These are phyloP conservation scores for Sylvia atricapilla DNA, from an alignment of 2,113 vertebrate genomes.

Conservation along the genomic window DNA sequence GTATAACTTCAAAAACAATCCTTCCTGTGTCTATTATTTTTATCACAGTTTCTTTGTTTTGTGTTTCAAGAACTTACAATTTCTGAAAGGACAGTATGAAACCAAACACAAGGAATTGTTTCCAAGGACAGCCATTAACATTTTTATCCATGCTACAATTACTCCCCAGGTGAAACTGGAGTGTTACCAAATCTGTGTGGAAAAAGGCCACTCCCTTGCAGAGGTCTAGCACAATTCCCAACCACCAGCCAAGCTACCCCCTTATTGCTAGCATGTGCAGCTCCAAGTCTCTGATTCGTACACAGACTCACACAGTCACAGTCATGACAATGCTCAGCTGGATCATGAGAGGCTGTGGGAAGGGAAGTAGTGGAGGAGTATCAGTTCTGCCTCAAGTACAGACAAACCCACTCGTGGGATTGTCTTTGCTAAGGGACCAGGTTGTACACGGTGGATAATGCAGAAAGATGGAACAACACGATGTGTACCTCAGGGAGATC, in stretches of 20 bases:
- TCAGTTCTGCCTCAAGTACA: neutral
- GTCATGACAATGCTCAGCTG: neutral
- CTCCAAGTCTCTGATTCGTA: neutral
- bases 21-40: neutral
- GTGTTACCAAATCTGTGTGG: neutral
- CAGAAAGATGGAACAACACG: too few relatives aligned
- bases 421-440: too few relatives aligned
- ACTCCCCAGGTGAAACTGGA: neutral
- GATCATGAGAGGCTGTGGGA: neutral
- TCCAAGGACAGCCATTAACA: conserved; percentile 2
- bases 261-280: neutral
- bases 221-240: neutral
- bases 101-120: neutral
- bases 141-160: neutral
- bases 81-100: neutral
- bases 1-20: neutral
- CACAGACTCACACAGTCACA: neutral
- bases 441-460: too few relatives aligned
- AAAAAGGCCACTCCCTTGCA: neutral
- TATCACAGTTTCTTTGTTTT: neutral
- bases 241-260: neutral
- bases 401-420: too few relatives aligned
- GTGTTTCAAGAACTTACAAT: neutral
- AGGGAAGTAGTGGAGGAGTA: neutral
- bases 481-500: too few relatives aligned